Base-by-base conservation (phyloP, 1,140 invertebrate species). In the Drosophila baimaii region DNA sequence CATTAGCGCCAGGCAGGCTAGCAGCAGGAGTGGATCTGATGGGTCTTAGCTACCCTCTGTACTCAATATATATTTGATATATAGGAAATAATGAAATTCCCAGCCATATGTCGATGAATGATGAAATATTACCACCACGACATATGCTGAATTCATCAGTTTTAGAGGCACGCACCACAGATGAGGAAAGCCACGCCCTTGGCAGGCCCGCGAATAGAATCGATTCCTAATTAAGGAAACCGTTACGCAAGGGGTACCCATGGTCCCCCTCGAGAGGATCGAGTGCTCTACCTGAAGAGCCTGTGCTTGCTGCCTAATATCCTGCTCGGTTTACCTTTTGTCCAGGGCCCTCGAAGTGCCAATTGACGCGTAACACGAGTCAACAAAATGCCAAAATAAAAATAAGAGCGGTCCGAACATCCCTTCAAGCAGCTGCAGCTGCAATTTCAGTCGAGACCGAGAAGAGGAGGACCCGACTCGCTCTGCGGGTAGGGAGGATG, bases 321-420 rank as follows among this genome's bases (percentile, higher is more conserved):
- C 21, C 35, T 37, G 17, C 29, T 19, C 5, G 44, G 31, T 27
- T 55, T 29, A 2, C 35, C 33, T 21, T 55, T 68, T 44, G 37
- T 68, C 21, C 21, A 12, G 9, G 9, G 3, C 21, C 27, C 9
- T 51, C 68, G 51, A 66, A 81, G 63, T 79, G 77, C 47, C 74
- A 63, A 73, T 79, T 84, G 74, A 72, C 62, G 81, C 74, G 76
- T 74, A 88, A 82, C 83, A 88, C 82, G 83, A 86, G 83, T 82
- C 84, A 88, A 59, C 73, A 71, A 49, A 78, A 39, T 70, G 70
- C 43, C 63, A 68, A 56, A 58, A 66, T 55, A 43, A 13, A 47
- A 70, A 70, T 31, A 66, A 66, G 39, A 51, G 43, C 29, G 43
- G 27, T 51, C 7, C 29, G 5, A 52, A 35, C 51, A 52, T 52